A percentile compares a stretch with the other conserved stretches of the same genome.
phyloP scores from a whole-genome alignment of 2,888 invertebrate genomes.

The Quadriops clusia region DNA sequence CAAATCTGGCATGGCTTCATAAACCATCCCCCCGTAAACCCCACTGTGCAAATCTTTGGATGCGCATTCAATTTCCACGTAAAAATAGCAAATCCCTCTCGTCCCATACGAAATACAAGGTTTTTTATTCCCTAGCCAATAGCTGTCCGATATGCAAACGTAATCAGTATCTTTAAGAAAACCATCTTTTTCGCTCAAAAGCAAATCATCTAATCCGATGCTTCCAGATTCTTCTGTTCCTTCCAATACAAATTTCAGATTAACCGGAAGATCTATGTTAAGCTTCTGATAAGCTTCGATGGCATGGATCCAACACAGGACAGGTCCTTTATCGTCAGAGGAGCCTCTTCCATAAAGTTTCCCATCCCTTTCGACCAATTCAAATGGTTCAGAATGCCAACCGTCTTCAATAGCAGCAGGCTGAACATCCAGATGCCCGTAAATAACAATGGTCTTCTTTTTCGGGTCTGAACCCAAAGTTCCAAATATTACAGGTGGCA shows the following conservation, averaged over 20 bases:
- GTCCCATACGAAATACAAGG: conserved; percentile 90
- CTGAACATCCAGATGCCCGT: conserved; percentile 92
- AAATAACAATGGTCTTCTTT: conserved; percentile 82
- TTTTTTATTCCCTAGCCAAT: conserved; percentile 85
- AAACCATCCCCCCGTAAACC: conserved; percentile 79
- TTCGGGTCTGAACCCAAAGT: conserved; percentile 60
- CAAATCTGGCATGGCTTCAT: conserved; percentile 72
- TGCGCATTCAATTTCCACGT: conserved; percentile 70
- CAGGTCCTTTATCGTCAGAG: conserved; percentile 86
- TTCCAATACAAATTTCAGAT: conserved; percentile 76
- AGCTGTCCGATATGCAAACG: conserved; percentile 91
- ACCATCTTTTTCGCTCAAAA: conserved; percentile 51
- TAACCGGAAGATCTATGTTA: conserved; percentile 44
- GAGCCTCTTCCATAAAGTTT: conserved; percentile 78
- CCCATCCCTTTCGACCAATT: conserved; percentile 65
- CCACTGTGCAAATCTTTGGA: conserved; percentile 85
- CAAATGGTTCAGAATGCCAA: conserved; percentile 86
- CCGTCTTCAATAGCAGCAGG: conserved; percentile 81
- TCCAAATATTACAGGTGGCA: conserved; percentile 72
- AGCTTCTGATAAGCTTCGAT: conserved; percentile 69
- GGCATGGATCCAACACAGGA: conserved; percentile 83
- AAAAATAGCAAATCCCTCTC: conserved; percentile 78
- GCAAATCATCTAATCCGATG: conserved; percentile 72
- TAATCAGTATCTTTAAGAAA: conserved; percentile 73
- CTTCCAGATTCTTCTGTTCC: conserved; percentile 94